phyloP scores from a whole-genome alignment of 2,797 vertebrate species.

The Oreonectes daqikongensis region DNA sequence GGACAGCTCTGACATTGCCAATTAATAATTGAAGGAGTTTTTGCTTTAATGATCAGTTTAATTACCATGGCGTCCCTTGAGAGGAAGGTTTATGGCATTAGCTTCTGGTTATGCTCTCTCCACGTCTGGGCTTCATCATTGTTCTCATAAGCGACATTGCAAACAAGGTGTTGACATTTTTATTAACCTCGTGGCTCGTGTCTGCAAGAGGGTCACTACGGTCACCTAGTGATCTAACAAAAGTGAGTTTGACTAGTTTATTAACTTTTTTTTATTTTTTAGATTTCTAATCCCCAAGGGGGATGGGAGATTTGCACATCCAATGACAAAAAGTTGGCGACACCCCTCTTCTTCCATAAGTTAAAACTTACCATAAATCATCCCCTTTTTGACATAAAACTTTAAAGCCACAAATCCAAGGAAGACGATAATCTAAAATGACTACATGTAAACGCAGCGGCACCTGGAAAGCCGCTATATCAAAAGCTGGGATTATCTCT shows the following conservation, averaged over 20 bases:
- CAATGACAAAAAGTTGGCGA: neutral
- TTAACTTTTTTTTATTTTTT: no score
- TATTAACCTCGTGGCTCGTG: constrained; percentile 87
- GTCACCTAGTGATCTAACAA: neutral
- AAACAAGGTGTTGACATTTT: constrained; percentile 83
- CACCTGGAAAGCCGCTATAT: constrained; percentile 8
- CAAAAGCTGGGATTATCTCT: constrained; percentile 37
- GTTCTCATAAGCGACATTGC: constrained; percentile 68
- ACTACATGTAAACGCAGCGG: constrained; percentile 10
- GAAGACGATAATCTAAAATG: constrained; percentile 14
- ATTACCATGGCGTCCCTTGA: constrained; percentile 87
- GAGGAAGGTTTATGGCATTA: constrained; percentile 83
- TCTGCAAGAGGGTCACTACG: constrained; percentile 58
- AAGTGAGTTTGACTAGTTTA: neutral
- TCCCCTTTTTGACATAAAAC: neutral
- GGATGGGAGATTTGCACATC: neutral
- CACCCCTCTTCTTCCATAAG: neutral
- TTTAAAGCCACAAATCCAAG: constrained; percentile 30
- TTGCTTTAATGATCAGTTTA: constrained; percentile 90
- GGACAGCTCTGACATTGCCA: constrained; percentile 91
- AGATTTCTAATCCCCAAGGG: neutral
- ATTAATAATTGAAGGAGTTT: constrained; percentile 90
- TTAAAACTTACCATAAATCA: constrained; percentile 1
- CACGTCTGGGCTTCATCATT: constrained; percentile 49
- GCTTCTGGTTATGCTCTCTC: constrained; percentile 79